Base-by-base conservation (phyloP, 1,140 invertebrate species). In the Dendrolimus kikuchii region DNA sequence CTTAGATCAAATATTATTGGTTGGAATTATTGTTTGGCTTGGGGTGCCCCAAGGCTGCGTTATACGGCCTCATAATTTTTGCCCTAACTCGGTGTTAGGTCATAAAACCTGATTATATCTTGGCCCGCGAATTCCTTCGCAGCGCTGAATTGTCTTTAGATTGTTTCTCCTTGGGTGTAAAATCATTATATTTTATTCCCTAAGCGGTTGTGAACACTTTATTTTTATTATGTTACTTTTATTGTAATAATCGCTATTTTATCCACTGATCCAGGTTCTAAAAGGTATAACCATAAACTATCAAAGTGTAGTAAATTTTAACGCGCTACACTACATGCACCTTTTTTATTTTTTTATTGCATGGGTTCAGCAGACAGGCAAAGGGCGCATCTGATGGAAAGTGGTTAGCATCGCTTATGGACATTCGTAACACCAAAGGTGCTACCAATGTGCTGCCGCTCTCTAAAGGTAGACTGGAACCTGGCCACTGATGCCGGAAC, bases 101-200 rank as follows among this genome's bases (percentile, higher is more conserved):
- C 78, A 84, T 86, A 86, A 86, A 84, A 73, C 68, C 71, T 60
- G 83, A 84, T 86, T 74, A 75, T 84, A 84, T 86, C 81, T 75
- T 57, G 71, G 77, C 73, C 76, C 67, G 75, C 68, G 74, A 81
- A 83, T 80, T 72, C 9, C 74, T 67, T 60, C 72, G 74, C 62
- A 71, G 68, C 61, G 66, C 70, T 71, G 81, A 79, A 79, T 70
- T 76, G 66, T 62, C 53, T 47, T 64, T 79, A 77, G 77, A 86
- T 81, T 86, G 66, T 79, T 77, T 67, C 23, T 23, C 64, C 62
- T 45, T 51, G 62, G 57, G 66, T 65, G 59, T 64, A 68, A 66
- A 74, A 73, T 68, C 48, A 49, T 5, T 52, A 3, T 52, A 3
- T 65, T 71, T 69, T 67, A 64, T 66, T 71, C 59, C 55, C 66